Evolutionary conservation across 2,888 invertebrate species (phyloP).

Genomic region (Gibbula magus): DNA sequence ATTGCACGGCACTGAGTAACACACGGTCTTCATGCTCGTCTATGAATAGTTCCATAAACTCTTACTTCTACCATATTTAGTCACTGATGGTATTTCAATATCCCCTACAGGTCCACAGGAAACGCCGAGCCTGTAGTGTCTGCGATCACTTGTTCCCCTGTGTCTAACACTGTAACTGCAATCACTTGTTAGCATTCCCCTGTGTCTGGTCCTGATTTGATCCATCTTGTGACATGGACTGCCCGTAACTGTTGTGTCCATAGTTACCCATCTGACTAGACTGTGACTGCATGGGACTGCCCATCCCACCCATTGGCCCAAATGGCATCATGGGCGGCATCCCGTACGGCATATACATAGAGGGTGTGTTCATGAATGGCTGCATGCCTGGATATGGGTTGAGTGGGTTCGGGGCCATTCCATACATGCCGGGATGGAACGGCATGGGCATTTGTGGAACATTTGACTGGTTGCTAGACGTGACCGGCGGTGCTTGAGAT

Average conservation of each 20-base stretch:
- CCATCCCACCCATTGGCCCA: background rate
- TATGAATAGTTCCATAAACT: too few relatives aligned
- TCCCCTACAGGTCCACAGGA: too few relatives aligned
- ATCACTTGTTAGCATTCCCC: background rate
- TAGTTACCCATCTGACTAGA: slow-evolving; percentile 11
- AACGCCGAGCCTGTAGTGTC: too few relatives aligned
- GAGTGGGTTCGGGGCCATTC: background rate
- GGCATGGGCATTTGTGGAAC: slow-evolving; percentile 19
- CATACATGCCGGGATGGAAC: slow-evolving; percentile 18
- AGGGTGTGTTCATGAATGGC: slow-evolving; percentile 6
- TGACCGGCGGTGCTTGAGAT: background rate
- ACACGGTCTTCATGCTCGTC: too few relatives aligned
- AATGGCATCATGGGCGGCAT: slow-evolving; percentile 20
- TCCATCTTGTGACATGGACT: slow-evolving; percentile 2
- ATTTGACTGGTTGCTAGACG: background rate
- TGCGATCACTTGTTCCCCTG: too few relatives aligned
- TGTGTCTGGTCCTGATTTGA: background rate
- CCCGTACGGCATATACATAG: slow-evolving; percentile 16
- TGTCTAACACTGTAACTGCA: background rate
- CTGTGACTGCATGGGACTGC: slow-evolving; percentile 5
- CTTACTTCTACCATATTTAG: too few relatives aligned
- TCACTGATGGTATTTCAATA: too few relatives aligned
- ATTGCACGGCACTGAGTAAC: too few relatives aligned
- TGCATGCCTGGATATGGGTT: slow-evolving; percentile 11
- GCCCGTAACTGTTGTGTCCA: slow-evolving; percentile 1